phyloP scores from a whole-genome alignment of 2,888 invertebrate genomes.

The Folsomia candida region DNA sequence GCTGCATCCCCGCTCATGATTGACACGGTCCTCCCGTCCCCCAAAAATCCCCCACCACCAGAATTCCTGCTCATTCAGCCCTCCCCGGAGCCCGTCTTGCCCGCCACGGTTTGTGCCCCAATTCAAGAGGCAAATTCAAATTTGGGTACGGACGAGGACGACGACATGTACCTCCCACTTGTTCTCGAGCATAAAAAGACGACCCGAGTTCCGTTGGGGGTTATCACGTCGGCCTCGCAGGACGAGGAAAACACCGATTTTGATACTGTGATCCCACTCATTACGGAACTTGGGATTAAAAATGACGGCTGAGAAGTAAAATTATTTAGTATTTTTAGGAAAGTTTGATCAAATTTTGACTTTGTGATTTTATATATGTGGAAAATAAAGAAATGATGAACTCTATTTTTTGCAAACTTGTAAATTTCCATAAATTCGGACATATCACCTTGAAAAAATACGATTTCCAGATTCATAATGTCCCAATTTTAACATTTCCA shows the following conservation, averaged over 20 bases:
- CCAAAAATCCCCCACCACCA: not conserved
- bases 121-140: slow-evolving; percentile 14
- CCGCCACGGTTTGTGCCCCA: slow-evolving; percentile 14
- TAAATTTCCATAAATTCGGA: too few relatives aligned
- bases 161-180: slow-evolving; percentile 18
- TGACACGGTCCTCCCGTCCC: not conserved
- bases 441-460: too few relatives aligned
- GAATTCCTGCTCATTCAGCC: slow-evolving; percentile 9
- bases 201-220: slow-evolving; percentile 16
- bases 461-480: too few relatives aligned
- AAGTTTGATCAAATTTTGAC: too few relatives aligned
- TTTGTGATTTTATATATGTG: too few relatives aligned
- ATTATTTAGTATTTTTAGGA: too few relatives aligned
- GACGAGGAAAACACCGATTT: slow-evolving; percentile 34
- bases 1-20: not conserved
- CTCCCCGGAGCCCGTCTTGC: not conserved
- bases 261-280: slow-evolving; percentile 48
- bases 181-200: slow-evolving; percentile 8
- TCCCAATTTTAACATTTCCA: too few relatives aligned
- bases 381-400: too few relatives aligned
- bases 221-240: slow-evolving; percentile 11
- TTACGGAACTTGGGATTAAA: slow-evolving; percentile 50
- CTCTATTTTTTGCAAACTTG: too few relatives aligned
- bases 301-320: too few relatives aligned
- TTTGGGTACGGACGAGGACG: slow-evolving; percentile 18